These are phyloP conservation scores for Caenorhabditis parvicauda DNA, from an alignment of 2,888 invertebrate genomes.

Conservation along the genomic window DNA sequence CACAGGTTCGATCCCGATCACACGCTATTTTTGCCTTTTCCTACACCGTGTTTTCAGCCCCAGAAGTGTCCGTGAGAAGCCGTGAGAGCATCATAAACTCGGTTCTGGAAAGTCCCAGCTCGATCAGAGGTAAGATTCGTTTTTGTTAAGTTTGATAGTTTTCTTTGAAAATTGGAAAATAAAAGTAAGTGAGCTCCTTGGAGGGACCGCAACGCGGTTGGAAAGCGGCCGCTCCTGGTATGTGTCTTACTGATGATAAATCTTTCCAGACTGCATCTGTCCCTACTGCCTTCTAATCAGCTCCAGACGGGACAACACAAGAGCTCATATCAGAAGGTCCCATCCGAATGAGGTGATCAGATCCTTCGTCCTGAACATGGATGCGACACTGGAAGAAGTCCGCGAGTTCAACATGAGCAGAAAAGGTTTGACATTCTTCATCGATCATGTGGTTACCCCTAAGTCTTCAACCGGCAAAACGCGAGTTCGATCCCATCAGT, in stretches of 20 bases:
- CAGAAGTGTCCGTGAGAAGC: not conserved
- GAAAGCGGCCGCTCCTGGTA: too few relatives aligned
- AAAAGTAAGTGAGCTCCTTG: too few relatives aligned
- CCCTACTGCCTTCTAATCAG: slow-evolving; percentile 25
- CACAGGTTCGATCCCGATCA: too few relatives aligned
- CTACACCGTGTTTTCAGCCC: too few relatives aligned
- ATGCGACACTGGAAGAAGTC: slow-evolving; percentile 13
- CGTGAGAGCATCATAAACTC: not conserved
- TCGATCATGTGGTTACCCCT: too few relatives aligned
- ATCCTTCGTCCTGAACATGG: slow-evolving; percentile 4
- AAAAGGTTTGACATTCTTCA: too few relatives aligned
- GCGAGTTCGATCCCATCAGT: too few relatives aligned
- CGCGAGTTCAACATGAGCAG: slow-evolving; percentile 6
- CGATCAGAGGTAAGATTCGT: not conserved
- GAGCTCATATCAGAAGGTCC: slow-evolving; percentile 18
- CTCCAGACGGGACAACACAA: slow-evolving; percentile 17
- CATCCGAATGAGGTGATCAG: slow-evolving; percentile 10
- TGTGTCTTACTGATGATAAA: too few relatives aligned
- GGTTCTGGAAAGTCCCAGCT: not conserved
- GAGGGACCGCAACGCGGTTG: too few relatives aligned
- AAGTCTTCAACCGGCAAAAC: too few relatives aligned
- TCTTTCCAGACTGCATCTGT: slow-evolving; percentile 19
- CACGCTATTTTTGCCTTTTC: too few relatives aligned
- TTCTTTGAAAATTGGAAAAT: not conserved
- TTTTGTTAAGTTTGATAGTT: not conserved